phyloP scores from a whole-genome alignment of 2,888 invertebrate species.

The Phaedon cochleariae region DNA sequence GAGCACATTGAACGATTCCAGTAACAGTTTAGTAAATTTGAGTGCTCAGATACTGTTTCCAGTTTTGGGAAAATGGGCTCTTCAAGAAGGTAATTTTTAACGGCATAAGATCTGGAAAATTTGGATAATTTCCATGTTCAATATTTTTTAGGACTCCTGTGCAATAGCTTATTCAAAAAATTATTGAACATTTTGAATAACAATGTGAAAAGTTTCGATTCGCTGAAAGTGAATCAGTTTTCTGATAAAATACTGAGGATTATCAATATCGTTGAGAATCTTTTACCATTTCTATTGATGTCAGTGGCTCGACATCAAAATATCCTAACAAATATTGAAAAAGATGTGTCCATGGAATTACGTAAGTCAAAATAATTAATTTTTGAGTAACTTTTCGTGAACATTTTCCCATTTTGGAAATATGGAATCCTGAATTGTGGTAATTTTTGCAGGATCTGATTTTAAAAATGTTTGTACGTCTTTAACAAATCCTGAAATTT shows the following conservation, averaged over 20 bases:
- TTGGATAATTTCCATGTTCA: neutral
- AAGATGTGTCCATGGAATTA: conserved; percentile 55
- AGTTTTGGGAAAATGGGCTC: conserved; percentile 71
- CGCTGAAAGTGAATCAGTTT: conserved; percentile 50
- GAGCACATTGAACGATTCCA: conserved; percentile 67
- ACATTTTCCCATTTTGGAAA: too few relatives aligned
- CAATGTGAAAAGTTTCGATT: conserved; percentile 54
- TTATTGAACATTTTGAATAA: conserved; percentile 57
- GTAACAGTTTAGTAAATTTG: conserved; percentile 65
- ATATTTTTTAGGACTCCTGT: conserved; percentile 61
- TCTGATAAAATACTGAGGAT: conserved; percentile 54
- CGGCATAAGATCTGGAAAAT: too few relatives aligned
- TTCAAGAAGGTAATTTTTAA: conserved; percentile 56
- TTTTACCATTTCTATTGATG: conserved; percentile 61
- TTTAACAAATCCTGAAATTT: conserved; percentile 70
- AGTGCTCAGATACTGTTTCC: conserved; percentile 68
- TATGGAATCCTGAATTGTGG: too few relatives aligned
- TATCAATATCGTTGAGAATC: conserved; percentile 56
- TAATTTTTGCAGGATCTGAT: conserved; percentile 62
- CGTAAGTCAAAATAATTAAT: conserved; percentile 52
- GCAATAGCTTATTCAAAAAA: conserved; percentile 64
- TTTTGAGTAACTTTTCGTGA: too few relatives aligned
- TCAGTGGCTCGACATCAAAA: conserved; percentile 55
- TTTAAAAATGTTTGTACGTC: conserved; percentile 61
- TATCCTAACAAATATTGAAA: conserved; percentile 54